A percentile compares a stretch with the other conserved stretches of the same genome.
phyloP scores from a whole-genome alignment of 2,113 vertebrate species.

The Aegypius monachus region DNA sequence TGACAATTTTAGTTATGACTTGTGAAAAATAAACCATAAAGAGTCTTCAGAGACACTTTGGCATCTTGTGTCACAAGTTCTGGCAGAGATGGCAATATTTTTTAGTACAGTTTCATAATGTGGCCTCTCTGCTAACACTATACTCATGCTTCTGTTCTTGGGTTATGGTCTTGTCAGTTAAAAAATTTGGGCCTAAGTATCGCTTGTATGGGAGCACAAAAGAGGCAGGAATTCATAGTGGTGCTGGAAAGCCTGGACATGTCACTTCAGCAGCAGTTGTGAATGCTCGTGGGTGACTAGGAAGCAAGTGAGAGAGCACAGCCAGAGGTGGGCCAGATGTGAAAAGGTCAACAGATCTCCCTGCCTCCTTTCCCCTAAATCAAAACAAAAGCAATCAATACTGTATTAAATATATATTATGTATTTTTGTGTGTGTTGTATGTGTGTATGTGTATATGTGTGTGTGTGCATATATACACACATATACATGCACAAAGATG shows the following conservation, averaged over 20 bases:
- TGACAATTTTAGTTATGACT: background rate
- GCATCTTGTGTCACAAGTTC: background rate
- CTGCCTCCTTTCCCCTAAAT: background rate
- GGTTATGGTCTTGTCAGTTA: background rate
- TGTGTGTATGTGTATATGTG: background rate
- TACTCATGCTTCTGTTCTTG: background rate
- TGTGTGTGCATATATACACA: background rate
- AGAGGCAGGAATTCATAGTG: background rate
- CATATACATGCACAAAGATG: background rate
- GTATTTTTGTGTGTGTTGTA: background rate
- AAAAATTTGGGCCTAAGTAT: background rate
- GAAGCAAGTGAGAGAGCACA: background rate
- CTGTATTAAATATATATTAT: background rate
- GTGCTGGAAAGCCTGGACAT: background rate
- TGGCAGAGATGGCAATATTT: background rate
- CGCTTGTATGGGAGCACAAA: background rate
- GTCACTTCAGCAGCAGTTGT: background rate
- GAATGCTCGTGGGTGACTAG: background rate
- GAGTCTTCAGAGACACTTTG: rapidly evolving
- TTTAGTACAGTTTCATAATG: background rate
- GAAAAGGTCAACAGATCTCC: background rate
- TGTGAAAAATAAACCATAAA: background rate
- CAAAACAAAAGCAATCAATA: background rate
- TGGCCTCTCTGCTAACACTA: background rate
- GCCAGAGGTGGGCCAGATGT: background rate